Evolutionary conservation across 2,797 vertebrate species (phyloP).

Genomic region (Falco rusticolus): DNA sequence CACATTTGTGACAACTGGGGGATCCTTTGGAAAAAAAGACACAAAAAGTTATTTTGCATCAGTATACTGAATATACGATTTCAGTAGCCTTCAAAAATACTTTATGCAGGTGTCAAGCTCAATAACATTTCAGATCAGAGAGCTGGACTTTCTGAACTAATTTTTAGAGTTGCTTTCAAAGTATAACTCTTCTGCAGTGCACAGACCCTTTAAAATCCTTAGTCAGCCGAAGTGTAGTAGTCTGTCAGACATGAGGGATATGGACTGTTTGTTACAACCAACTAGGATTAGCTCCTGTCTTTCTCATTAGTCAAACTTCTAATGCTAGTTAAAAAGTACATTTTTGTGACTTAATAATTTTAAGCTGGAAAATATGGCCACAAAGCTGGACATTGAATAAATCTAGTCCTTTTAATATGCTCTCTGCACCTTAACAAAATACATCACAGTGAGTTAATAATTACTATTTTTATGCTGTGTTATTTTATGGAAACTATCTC

Average conservation of each 20-base stretch:
- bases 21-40: background rate
- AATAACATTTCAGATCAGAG: background rate
- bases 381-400: slow-evolving; percentile 22
- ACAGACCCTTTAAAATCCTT: background rate
- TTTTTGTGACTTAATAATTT: slow-evolving; percentile 25
- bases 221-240: background rate
- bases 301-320: background rate
- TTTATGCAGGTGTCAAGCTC: background rate
- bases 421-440: slow-evolving; percentile 65
- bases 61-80: background rate
- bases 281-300: background rate
- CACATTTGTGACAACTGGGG: background rate
- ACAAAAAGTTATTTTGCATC: background rate
- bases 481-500: slow-evolving; percentile 76
- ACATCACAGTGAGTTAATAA: slow-evolving; percentile 72
- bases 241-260: background rate
- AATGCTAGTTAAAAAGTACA: background rate
- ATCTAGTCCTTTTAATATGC: slow-evolving; percentile 21
- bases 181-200: background rate
- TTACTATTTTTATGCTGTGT: slow-evolving; percentile 70
- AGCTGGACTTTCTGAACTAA: background rate
- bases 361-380: background rate
- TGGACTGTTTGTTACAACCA: background rate
- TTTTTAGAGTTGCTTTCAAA: background rate
- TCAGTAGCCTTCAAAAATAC: background rate